phyloP scores from a whole-genome alignment of 2,797 vertebrate genomes.

The Parauchenoglanis punctatus region DNA sequence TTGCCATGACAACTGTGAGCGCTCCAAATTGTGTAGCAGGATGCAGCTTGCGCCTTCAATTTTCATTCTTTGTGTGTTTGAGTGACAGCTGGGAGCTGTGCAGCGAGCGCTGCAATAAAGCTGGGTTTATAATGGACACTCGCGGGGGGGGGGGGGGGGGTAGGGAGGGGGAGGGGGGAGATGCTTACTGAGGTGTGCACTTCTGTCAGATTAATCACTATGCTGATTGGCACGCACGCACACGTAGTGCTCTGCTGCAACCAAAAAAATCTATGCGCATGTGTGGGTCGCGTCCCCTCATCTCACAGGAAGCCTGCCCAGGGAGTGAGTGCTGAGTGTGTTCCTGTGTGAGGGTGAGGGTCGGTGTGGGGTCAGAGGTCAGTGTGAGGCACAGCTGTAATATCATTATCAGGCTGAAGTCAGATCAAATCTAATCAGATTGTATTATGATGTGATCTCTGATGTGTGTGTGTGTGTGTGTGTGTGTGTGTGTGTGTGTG shows the following conservation, averaged over 20 bases:
- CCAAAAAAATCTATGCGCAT: not conserved
- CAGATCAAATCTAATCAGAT: not conserved
- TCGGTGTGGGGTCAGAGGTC: not conserved
- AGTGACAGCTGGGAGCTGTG: no score
- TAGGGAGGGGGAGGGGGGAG: not conserved
- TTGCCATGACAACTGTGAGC: no score
- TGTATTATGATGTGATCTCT: not conserved
- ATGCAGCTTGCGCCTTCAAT: no score
- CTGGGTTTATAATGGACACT: no score
- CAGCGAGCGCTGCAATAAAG: no score
- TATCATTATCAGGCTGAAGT: not conserved
- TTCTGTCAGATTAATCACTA: not conserved
- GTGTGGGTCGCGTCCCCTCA: not conserved
- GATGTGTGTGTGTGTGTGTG: not conserved
- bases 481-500: not conserved
- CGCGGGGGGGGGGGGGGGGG: no score
- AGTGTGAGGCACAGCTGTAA: not conserved
- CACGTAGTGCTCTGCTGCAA: not conserved
- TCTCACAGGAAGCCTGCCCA: slow-evolving; percentile 1
- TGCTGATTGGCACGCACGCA: not conserved
- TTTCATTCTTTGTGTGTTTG: no score
- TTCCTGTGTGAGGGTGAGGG: not conserved
- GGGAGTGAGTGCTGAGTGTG: not conserved
- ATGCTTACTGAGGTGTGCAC: not conserved
- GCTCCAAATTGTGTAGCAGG: no score